phyloP scores from a whole-genome alignment of 2,797 vertebrate genomes.

The Epinephelus malabaricus region DNA sequence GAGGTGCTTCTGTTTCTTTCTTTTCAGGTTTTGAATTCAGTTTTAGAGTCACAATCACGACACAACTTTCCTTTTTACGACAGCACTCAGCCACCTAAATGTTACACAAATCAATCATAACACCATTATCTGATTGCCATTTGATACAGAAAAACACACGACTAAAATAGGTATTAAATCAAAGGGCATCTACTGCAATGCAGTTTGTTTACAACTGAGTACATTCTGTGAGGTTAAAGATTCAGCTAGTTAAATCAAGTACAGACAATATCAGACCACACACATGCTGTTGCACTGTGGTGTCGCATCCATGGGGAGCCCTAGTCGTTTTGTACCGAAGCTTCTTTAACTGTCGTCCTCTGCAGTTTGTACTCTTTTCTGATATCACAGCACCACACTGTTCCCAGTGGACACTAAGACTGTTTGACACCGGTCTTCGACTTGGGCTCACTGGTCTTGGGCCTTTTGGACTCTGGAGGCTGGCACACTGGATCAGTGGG shows the following conservation, averaged over 20 bases:
- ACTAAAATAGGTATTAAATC: conserved; percentile 15
- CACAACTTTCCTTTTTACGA: conserved; percentile 26
- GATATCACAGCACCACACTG: not conserved
- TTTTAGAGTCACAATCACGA: conserved; percentile 24
- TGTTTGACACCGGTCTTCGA: conserved; percentile 41
- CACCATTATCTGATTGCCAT: conserved; percentile 23
- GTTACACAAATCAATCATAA: conserved; percentile 30
- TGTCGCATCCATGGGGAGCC: not conserved
- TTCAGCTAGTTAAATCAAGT: conserved; percentile 10
- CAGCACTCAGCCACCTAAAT: conserved; percentile 10
- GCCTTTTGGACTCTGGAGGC: conserved; percentile 90
- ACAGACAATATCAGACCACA: conserved; percentile 1
- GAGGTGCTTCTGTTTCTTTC: not conserved
- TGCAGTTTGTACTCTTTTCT: conserved; percentile 3
- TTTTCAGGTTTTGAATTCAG: not conserved
- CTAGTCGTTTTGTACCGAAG: conserved; percentile 9
- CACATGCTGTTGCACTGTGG: not conserved
- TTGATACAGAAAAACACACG: conserved; percentile 30
- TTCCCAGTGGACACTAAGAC: conserved; percentile 39
- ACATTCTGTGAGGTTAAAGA: conserved; percentile 15
- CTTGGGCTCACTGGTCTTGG: conserved; percentile 81
- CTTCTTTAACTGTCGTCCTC: conserved; percentile 6
- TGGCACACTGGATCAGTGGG: conserved; percentile 86
- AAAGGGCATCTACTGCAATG: conserved; percentile 16
- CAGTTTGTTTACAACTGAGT: conserved; percentile 13